Base-by-base conservation (phyloP, 2,888 invertebrate species). In the Hydriomena furcata region DNA sequence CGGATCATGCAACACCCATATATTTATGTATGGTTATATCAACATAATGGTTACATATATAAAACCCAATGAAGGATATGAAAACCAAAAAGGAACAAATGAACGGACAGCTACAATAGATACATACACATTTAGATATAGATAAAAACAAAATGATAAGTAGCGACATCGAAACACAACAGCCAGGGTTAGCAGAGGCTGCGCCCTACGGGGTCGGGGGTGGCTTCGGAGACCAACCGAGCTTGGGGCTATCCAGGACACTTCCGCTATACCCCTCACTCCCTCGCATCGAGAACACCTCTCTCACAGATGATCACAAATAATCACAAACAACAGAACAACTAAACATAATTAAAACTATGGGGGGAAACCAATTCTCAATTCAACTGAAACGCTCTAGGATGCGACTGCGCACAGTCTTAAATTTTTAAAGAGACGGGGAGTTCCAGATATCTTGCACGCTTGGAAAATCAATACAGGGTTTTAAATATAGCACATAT, bases 231-330 rank as follows among this genome's bases (percentile, higher is more conserved):
- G 79, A 79, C 82, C 83, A 81, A 83, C 86, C 84, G 85, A 85
- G 83, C 77, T 82, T 68, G 85, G 88, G 85, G 83, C 84, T 84
- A 81, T 84, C 84, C 84, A 80, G 74, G 84, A 86, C 87, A 88
- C 86, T 84, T 84, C 85, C 85, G 86, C 88, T 85, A 84, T 87
- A 88, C 89, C 89, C 89, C 89, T 85, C 88, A 87, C 89, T 89
- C 89, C 86, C 89, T 87, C 86, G 84, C 84, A 89, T 88, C 89
- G 89, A 89, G 89, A 88, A 90, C 89, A 90, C 89, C 89, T 89
- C 89, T 88, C 89, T 89, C 89, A 89, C 89, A 88, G 80, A 86
- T 87, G 82, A 84, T 85, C 80, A 87, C 82, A 90, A 87, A 85
- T 84, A 82, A 85, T 84, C 78, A 83, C 74, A 85, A 84, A 76